These are phyloP conservation scores for Heliconius ismenius DNA, from an alignment of 2,888 invertebrate genomes.

Conservation along the genomic window DNA sequence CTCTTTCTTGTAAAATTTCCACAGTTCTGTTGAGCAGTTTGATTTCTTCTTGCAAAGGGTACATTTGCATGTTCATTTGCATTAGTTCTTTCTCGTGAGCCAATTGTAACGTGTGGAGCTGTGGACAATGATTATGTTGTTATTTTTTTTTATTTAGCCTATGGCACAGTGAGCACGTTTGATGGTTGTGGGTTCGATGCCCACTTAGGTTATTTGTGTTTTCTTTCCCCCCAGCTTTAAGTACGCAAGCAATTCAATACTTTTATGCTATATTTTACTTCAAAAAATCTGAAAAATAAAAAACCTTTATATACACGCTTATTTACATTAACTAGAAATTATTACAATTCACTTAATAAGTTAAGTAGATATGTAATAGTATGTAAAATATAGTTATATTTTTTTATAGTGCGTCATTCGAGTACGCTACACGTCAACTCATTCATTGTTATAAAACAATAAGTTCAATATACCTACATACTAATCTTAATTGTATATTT, in stretches of 20 bases:
- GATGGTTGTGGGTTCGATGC: too few species aligned
- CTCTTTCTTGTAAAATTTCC: constrained; percentile 71
- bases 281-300: too few species aligned
- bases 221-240: too few species aligned
- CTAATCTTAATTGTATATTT: not conserved
- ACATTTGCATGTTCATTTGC: constrained; percentile 83
- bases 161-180: too few species aligned
- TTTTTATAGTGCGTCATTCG: not conserved
- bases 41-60: constrained; percentile 82
- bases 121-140: constrained; percentile 49
- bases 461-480: not conserved
- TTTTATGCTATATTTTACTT: too few species aligned
- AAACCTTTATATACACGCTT: too few species aligned
- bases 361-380: not conserved
- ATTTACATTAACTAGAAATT: too few species aligned
- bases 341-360: too few species aligned
- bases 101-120: constrained; percentile 88
- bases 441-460: not conserved
- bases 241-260: too few species aligned
- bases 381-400: not conserved
- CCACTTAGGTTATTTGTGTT: too few species aligned
- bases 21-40: constrained; percentile 83
- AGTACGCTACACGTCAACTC: not conserved
- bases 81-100: constrained; percentile 87
- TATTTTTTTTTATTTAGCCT: not conserved